phyloP scores from a whole-genome alignment of 2,888 invertebrate genomes.

The Nephrotoma appendiculata region DNA sequence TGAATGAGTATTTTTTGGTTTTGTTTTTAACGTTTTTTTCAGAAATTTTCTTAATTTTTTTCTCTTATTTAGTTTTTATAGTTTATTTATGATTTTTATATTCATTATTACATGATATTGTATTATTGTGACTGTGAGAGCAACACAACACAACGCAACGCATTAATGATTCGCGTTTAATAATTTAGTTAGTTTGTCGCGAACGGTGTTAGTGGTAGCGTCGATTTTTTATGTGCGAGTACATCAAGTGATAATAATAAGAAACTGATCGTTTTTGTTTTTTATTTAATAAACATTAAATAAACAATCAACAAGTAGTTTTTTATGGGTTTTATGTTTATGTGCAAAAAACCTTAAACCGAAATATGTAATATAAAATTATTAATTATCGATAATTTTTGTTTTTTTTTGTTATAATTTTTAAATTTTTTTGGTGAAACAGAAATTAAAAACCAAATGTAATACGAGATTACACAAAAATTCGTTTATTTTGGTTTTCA shows the following conservation, averaged over 20 bases:
- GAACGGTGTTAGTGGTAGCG: background rate
- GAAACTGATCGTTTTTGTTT: background rate
- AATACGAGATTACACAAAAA: background rate
- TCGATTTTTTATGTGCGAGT: background rate
- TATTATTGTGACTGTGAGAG: background rate
- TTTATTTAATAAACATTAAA: background rate
- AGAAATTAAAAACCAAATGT: background rate
- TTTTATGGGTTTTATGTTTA: background rate
- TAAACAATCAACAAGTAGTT: background rate
- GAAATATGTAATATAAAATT: background rate
- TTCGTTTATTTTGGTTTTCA: background rate
- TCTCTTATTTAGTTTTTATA: background rate
- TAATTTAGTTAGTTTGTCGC: slow-evolving; percentile 2
- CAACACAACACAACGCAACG: background rate
- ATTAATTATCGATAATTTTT: background rate
- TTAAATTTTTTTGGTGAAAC: background rate
- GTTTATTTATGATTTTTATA: background rate
- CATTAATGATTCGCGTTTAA: slow-evolving; percentile 1
- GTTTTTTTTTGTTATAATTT: background rate
- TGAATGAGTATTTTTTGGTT: background rate
- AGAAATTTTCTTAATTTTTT: background rate
- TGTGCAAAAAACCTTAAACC: background rate
- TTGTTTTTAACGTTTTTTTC: background rate
- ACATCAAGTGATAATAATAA: background rate
- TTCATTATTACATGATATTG: background rate